phyloP scores from a whole-genome alignment of 2,113 vertebrate genomes.

The Ceyx margarethae region DNA sequence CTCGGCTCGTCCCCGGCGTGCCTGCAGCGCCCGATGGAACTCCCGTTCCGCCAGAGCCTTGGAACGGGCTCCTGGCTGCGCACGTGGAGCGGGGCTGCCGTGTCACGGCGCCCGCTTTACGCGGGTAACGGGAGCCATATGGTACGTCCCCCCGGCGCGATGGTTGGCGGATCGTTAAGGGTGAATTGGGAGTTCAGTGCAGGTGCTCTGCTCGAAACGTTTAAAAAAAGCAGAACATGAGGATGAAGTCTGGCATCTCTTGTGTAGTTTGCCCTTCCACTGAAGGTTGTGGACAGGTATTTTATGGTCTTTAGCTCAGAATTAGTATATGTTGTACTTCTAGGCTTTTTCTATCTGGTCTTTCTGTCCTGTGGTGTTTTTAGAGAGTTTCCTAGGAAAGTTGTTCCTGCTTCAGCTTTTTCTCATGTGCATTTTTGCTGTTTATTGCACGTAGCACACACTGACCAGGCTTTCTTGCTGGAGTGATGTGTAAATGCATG shows the following conservation, averaged over 20 bases:
- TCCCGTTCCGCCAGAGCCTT: fast-evolving
- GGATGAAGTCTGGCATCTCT: background rate
- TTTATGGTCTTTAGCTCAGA: background rate
- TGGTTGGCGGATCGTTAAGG: background rate
- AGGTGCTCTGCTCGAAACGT: background rate
- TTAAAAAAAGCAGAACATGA: background rate
- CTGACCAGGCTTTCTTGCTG: background rate
- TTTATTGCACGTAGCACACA: background rate
- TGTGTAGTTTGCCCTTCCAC: background rate
- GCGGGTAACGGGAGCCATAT: background rate
- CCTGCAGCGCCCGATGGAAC: background rate
- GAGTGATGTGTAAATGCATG: background rate
- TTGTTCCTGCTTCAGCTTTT: background rate
- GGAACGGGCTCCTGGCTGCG: background rate
- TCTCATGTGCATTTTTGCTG: background rate
- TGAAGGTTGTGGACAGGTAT: background rate
- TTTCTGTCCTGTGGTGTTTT: background rate
- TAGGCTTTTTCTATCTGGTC: background rate
- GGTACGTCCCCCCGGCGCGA: background rate
- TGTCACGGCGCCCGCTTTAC: background rate
- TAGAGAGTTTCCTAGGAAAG: background rate
- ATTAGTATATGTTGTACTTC: background rate
- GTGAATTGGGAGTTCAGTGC: background rate
- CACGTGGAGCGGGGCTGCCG: background rate
- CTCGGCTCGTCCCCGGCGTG: background rate